phyloP scores from a whole-genome alignment of 1,140 invertebrate genomes.

The Lasaia peninsularis region DNA sequence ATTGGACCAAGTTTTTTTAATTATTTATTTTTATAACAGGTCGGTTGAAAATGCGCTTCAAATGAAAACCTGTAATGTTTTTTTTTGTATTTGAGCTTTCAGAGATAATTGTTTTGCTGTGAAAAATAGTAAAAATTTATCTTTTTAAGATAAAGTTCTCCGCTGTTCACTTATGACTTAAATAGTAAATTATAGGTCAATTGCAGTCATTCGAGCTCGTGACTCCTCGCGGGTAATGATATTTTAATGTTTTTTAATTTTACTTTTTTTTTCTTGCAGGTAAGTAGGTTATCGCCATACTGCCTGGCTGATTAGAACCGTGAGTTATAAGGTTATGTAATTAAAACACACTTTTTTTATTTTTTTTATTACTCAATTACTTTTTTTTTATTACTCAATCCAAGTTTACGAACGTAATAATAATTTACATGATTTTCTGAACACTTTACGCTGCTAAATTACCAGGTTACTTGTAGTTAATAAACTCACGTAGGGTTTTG shows the following conservation, averaged over 20 bases:
- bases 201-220: conserved; percentile 54
- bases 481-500: too few relatives aligned
- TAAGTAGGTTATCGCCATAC: conserved; percentile 56
- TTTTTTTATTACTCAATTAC: too few relatives aligned
- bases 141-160: background rate
- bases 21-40: too few relatives aligned
- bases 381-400: background rate
- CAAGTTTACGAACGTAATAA: background rate
- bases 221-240: conserved; percentile 59
- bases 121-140: background rate
- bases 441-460: too few relatives aligned
- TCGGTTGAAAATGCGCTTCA: too few relatives aligned
- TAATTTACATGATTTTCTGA: too few relatives aligned
- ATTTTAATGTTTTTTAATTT: conserved; percentile 71
- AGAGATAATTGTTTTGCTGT: too few relatives aligned
- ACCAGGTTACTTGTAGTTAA: too few relatives aligned
- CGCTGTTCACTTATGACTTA: conserved; percentile 31
- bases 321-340: conserved; percentile 1
- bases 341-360: conserved; percentile 3
- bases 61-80: too few relatives aligned
- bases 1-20: too few relatives aligned
- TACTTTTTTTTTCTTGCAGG: conserved; percentile 61
- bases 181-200: conserved; percentile 47
- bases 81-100: too few relatives aligned
- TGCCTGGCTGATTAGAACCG: background rate